Conservation (phyloP, 92 coral and sea anemone species). For the Chrysogorgia sp. region DNA sequence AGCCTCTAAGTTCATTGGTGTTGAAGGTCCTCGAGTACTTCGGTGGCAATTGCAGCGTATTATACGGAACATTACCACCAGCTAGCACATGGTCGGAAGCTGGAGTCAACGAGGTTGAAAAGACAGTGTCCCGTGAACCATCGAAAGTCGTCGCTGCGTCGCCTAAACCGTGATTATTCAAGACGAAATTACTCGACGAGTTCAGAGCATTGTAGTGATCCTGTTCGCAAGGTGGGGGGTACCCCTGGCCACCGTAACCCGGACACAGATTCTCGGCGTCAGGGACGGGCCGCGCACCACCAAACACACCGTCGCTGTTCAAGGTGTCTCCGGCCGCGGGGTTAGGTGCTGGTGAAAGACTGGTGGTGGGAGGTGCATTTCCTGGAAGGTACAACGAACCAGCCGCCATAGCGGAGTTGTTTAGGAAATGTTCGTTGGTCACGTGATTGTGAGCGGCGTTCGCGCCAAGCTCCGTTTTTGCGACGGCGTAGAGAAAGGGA, state of each 20-base stretch:
- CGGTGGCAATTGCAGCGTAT: not conserved
- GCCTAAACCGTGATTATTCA: not conserved
- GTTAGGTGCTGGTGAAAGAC: not conserved
- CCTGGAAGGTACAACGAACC: not conserved
- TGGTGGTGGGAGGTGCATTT: not conserved
- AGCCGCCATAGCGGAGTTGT: constrained; percentile 4
- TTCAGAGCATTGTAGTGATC: constrained; percentile 33
- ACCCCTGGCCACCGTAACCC: constrained; percentile 35
- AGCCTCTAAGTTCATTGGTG: constrained; percentile 3
- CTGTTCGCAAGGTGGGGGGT: constrained; percentile 35
- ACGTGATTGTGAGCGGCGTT: constrained; percentile 9
- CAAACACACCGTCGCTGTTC: not conserved
- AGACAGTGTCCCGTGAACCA: constrained; percentile 2
- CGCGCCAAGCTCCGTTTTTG: constrained; percentile 35
- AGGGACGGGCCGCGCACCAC: not conserved
- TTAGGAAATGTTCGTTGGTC: constrained; percentile 16
- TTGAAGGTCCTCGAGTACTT: constrained; percentile 7
- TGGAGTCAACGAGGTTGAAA: constrained; percentile 8
- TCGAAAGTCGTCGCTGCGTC: not conserved
- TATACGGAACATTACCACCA: constrained; percentile 15
- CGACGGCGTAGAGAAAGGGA: constrained; percentile 62
- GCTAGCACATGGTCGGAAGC: constrained; percentile 2
- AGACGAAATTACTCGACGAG: not conserved
- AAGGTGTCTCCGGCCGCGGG: not conserved
- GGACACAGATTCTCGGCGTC: constrained; percentile 30